Conservation (phyloP, 2,113 vertebrate species). For the Boulengeromyrus knoepffleri region DNA sequence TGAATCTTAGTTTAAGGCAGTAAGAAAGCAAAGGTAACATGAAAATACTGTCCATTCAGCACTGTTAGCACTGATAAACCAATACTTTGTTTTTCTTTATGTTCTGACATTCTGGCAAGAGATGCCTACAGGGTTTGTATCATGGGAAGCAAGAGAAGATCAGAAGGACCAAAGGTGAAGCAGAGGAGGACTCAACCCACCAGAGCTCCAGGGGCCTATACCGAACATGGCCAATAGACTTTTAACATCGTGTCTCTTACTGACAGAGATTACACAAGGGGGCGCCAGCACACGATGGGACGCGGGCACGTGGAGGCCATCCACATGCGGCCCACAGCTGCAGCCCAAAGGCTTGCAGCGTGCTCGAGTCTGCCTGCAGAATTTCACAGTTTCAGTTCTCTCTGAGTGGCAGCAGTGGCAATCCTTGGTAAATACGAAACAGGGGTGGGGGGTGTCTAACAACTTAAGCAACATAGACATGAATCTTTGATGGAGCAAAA, state of each 20-base stretch:
- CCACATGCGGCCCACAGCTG: neutral
- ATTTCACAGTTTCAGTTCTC: conserved; percentile 13
- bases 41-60: neutral
- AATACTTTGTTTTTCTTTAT: neutral
- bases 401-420: neutral
- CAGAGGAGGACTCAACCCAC: neutral
- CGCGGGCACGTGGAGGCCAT: neutral
- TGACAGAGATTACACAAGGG: neutral
- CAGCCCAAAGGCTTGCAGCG: neutral
- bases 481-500: neutral
- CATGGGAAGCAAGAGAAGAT: neutral
- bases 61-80: neutral
- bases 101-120: neutral
- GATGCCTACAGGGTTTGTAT: neutral
- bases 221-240: neutral
- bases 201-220: neutral
- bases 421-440: neutral
- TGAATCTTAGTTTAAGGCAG: neutral
- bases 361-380: neutral
- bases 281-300: neutral
- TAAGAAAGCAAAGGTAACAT: neutral
- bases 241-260: neutral
- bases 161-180: neutral
- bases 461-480: neutral
- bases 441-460: neutral